Base-by-base conservation (phyloP, 2,797 vertebrate species). In the Trichosurus vulpecula region DNA sequence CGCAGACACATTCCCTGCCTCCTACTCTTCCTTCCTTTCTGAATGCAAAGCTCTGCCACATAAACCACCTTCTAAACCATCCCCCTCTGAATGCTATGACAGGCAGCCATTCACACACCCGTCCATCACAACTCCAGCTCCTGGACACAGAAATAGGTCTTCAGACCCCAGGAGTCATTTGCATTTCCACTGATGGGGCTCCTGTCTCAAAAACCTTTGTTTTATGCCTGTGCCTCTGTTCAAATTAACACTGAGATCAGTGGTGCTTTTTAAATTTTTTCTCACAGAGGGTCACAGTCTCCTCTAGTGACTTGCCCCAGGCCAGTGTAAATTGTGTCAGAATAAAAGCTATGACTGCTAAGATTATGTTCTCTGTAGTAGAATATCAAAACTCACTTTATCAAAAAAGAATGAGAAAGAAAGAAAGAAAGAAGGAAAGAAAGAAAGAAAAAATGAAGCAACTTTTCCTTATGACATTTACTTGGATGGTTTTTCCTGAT, bases 171-270 rank as follows among this genome's bases (percentile, higher is more conserved):
- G 31, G 0, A 90, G 89, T 97, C 87, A 98, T 97, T 97, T 98
- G 96, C 93, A 97, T 97, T 94, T 95, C 91, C 94, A 94, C 94
- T 98, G 98, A 97, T 94, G 97, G 96, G 87, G 91, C 93, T 97
- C 97, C 55, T 11, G 53, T 97, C 93, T 97, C 90, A 12, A 91
- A 95, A 81, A 91, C 52, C 94, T 98, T 97, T 97, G 94, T 97
- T 97, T 95, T n/a, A 22, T 91, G 35, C 90, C 54, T 4, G 3
- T 47, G 53, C 53, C 30, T 97, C 97, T 94, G 94, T 96, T 98
- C 95, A 94, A 57, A 98, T 92, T 92, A 98, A 93, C 95, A 95
- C 4, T 92, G 57, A 97, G 90, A 93, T 93, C 94, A 93, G 52
- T 93, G 97, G 92, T 96, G 95, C 91, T 93, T 90, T 93, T 81